These are phyloP conservation scores for Anomalospiza imberbis DNA, from an alignment of 2,797 vertebrate genomes.

Conservation along the genomic window DNA sequence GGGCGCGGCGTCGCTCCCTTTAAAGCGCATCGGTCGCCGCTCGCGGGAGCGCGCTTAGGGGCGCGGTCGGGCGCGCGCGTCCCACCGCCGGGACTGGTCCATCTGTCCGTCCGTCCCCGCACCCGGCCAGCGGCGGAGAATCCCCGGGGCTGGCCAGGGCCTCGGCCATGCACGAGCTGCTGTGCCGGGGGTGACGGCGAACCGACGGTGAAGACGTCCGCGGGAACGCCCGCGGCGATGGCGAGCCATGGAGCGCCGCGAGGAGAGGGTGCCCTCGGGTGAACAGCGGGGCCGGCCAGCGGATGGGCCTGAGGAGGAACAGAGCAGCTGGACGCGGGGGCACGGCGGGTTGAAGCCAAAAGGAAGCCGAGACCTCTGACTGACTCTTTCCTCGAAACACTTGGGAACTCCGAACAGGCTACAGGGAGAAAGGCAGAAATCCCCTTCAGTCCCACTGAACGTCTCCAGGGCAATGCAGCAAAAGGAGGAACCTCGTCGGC, in stretches of 20 bases:
- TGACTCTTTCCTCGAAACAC: background rate
- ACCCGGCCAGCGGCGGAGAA: too few relatives aligned
- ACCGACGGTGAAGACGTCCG: background rate
- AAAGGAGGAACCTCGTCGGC: background rate
- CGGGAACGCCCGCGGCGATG: too few relatives aligned
- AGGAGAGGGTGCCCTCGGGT: background rate
- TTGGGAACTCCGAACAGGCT: too few relatives aligned
- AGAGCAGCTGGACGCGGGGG: accelerated
- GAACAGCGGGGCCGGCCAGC: background rate
- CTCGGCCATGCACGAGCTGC: background rate
- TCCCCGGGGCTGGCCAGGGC: too few relatives aligned
- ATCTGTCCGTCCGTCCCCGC: too few relatives aligned
- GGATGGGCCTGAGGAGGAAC: background rate
- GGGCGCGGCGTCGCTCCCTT: background rate
- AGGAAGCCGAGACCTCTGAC: background rate
- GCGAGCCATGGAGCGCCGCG: background rate
- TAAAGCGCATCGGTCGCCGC: background rate
- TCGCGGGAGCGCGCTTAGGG: background rate
- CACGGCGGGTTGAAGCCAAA: too few relatives aligned
- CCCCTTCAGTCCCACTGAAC: background rate
- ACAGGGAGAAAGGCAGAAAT: background rate
- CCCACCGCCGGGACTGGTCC: accelerated
- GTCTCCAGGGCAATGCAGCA: background rate
- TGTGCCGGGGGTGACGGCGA: too few relatives aligned
- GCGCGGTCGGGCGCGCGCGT: background rate